Conservation (phyloP, 2,888 invertebrate genomes). For the Smittia sp. region DNA sequence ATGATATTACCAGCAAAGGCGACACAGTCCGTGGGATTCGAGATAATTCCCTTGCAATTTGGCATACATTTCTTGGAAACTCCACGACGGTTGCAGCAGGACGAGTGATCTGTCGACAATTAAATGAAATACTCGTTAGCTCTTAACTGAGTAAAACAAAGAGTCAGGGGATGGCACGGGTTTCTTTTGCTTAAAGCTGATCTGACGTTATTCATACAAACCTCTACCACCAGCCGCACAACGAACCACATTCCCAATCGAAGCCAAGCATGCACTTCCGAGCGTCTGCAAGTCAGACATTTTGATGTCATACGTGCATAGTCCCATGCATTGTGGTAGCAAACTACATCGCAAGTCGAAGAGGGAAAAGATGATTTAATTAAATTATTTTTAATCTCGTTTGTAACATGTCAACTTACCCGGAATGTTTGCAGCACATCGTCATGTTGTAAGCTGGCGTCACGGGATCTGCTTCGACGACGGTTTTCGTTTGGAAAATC, state of each 20-base stretch:
- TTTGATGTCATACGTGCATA: slow-evolving; percentile 78
- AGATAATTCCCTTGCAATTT: slow-evolving; percentile 69
- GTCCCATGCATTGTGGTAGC: slow-evolving; percentile 63
- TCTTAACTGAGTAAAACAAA: no score
- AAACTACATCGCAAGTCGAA: no score
- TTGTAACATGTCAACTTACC: slow-evolving; percentile 52
- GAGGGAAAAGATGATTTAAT: slow-evolving; percentile 32
- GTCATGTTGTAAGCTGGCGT: slow-evolving; percentile 72
- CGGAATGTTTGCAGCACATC: slow-evolving; percentile 71
- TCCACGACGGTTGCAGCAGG: slow-evolving; percentile 71
- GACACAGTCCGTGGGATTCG: slow-evolving; percentile 67
- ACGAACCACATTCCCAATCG: slow-evolving; percentile 62
- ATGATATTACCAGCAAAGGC: slow-evolving; percentile 81
- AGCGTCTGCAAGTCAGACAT: slow-evolving; percentile 74
- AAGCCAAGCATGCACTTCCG: slow-evolving; percentile 71
- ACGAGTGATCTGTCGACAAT: slow-evolving; percentile 59
- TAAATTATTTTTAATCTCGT: neutral
- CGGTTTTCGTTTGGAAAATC: slow-evolving; percentile 71
- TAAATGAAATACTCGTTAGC: neutral
- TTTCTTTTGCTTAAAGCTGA: no score
- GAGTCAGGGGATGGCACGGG: no score
- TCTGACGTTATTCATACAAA: slow-evolving; percentile 1
- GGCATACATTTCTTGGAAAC: slow-evolving; percentile 68
- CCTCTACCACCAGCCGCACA: slow-evolving; percentile 60
- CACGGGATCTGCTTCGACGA: slow-evolving; percentile 55